phyloP scores from a whole-genome alignment of 1,140 invertebrate species.

The Rhysida immarginata region DNA sequence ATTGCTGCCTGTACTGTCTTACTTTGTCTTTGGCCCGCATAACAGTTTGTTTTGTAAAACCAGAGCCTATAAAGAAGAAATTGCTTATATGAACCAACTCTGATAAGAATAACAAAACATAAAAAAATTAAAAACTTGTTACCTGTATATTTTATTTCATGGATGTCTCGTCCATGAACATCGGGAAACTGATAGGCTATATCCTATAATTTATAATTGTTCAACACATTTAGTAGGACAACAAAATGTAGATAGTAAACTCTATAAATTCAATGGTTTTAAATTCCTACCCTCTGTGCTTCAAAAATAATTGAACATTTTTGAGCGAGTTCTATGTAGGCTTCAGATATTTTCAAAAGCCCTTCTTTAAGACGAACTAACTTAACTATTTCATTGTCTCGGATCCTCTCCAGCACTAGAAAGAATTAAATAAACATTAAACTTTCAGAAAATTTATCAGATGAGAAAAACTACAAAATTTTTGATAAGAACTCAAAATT shows the following conservation, averaged over 20 bases:
- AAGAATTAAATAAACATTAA: constrained; percentile 9
- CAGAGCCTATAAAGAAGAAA: constrained; percentile 5
- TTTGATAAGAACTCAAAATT: neutral
- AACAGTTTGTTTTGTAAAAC: constrained; percentile 4
- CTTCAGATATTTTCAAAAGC: constrained; percentile 33
- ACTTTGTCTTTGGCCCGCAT: constrained; percentile 4
- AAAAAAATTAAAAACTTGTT: neutral
- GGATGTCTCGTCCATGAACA: neutral
- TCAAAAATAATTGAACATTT: constrained; percentile 36
- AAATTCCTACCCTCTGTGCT: constrained; percentile 28
- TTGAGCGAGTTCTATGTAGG: constrained; percentile 34
- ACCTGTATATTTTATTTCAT: constrained; percentile 10
- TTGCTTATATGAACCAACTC: neutral
- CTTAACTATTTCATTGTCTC: constrained; percentile 40
- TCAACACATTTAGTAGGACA: too few species aligned
- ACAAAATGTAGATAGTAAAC: too few species aligned
- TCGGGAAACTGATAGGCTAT: constrained; percentile 5
- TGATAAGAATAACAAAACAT: neutral
- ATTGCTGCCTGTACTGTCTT: neutral
- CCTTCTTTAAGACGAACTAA: constrained; percentile 37
- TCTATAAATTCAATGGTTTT: too few species aligned
- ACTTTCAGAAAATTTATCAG: neutral
- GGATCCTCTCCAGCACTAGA: constrained; percentile 33
- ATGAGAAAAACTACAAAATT: neutral
- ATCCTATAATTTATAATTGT: neutral